Percentiles rank a stretch among this genome's conserved stretches.
Evolutionary conservation across 2,797 vertebrate species (phyloP).

Genomic region (Hoplostethus mediterraneus): DNA sequence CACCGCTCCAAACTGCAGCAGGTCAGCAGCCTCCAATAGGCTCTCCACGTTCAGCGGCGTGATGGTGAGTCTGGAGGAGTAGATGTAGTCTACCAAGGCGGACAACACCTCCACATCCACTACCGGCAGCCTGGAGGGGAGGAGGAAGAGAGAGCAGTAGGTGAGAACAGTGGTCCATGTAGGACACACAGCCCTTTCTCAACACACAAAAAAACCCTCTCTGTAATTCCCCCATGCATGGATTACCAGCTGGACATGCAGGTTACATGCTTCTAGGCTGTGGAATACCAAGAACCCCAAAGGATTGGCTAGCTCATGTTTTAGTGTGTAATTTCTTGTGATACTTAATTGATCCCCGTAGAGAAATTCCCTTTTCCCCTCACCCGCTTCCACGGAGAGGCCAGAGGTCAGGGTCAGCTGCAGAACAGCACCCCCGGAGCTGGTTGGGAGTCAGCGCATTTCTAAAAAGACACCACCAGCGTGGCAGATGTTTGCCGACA

Average conservation of each 20-base stretch:
- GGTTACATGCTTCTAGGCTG: background rate
- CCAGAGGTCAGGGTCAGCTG: constrained; percentile 17
- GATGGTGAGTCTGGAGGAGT: constrained; percentile 85
- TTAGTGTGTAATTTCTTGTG: constrained; percentile 2
- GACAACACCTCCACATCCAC: constrained; percentile 86
- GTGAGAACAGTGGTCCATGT: background rate
- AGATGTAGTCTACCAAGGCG: constrained; percentile 84
- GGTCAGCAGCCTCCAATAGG: constrained; percentile 86
- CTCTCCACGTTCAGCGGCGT: constrained; percentile 84
- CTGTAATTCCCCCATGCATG: no score
- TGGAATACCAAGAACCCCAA: no score
- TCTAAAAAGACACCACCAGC: background rate
- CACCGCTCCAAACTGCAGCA: constrained; percentile 84
- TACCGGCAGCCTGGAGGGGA: constrained; percentile 73
- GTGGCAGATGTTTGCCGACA: constrained; percentile 25
- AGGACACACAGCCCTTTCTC: background rate
- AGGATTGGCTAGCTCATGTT: background rate
- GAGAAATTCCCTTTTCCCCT: background rate
- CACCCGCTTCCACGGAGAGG: background rate
- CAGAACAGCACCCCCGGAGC: background rate
- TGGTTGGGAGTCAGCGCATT: background rate
- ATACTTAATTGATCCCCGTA: constrained; percentile 11
- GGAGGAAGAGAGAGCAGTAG: background rate
- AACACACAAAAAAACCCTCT: background rate
- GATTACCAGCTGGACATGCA: constrained; percentile 30